Evolutionary conservation across 1,140 invertebrate species (phyloP), one percentile per base, ranked within the genome.

Genomic region (Dufourea novaeangliae): DNA sequence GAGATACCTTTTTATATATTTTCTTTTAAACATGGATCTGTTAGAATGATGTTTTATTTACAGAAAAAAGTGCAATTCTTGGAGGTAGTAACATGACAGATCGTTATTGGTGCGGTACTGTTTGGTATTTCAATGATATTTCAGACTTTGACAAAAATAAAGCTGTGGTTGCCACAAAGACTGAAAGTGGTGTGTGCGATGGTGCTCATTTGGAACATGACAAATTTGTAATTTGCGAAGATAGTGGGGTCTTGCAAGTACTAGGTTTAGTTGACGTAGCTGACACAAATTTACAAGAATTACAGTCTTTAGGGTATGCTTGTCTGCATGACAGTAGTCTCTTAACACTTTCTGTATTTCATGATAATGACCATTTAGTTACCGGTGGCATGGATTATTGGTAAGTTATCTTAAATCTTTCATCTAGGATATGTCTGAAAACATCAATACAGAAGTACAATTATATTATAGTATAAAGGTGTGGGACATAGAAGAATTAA

Each of bases 51-150:
- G 1, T n/a, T 61, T 62, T 81, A 52, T 72, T 89, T 80, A 7
- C 59, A 93, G 91, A 92, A 83, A 84, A 87, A 59, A 90, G 79
- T 59, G 79, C 90, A 27, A 77, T 93, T 69, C 69, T 93, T 46
- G 92, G 91, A 37, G 90, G 88, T 29, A 89, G 84, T 78, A 90
- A 90, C 61, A 86, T 93, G 81, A 87, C 83, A 1, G 88, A 89
- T 79, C 84, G 89, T 17, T 90, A 88, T 34, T 93, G 92, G 92
- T 86, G 69, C 61, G 91, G 92, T 27, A 85, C 86, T 25, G 22
- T 92, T 39, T 90, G 87, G 82, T 81, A 87, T 54, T 92, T 86
- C n/a, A 86, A 88, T 50, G 80, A 87, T 57, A 29, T 80, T 25
- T 50, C 78, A 5, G 68, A 87, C 46, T 88, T 90, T 34, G 62